Conservation (phyloP, 2,113 vertebrate species). For the Geococcyx californianus region DNA sequence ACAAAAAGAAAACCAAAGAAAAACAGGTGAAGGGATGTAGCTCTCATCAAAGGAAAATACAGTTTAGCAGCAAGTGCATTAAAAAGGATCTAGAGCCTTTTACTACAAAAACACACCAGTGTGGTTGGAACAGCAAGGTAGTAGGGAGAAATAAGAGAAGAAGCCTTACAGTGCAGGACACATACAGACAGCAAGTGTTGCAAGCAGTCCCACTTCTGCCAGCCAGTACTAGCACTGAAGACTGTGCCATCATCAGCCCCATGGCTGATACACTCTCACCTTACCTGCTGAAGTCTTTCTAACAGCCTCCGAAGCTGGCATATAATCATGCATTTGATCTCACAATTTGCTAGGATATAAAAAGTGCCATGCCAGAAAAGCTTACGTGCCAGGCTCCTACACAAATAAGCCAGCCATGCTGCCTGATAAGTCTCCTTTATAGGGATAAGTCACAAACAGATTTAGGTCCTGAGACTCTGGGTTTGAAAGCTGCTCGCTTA, state of each 20-base stretch:
- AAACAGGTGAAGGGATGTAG: neutral
- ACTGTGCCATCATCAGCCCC: neutral
- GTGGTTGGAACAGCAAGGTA: neutral
- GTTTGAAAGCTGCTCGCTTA: neutral
- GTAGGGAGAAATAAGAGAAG: neutral
- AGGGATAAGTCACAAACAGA: neutral
- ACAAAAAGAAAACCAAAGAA: neutral
- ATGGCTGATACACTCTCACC: neutral
- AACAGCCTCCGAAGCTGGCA: neutral
- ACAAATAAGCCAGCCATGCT: neutral
- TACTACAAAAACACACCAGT: neutral
- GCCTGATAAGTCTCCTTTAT: neutral
- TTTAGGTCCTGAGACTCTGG: neutral
- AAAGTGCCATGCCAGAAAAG: conserved; percentile 11
- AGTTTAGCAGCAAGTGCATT: conserved; percentile 7
- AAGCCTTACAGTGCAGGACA: neutral
- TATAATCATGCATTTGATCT: neutral
- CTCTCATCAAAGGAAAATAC: conserved; percentile 33
- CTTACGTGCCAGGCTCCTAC: neutral
- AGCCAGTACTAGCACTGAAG: neutral
- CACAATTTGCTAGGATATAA: neutral
- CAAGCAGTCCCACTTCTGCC: neutral
- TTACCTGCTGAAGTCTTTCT: neutral
- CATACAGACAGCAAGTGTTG: neutral
- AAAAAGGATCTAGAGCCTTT: neutral